Base-by-base conservation (phyloP, 2,113 vertebrate genomes). In the Bungarus multicinctus region DNA sequence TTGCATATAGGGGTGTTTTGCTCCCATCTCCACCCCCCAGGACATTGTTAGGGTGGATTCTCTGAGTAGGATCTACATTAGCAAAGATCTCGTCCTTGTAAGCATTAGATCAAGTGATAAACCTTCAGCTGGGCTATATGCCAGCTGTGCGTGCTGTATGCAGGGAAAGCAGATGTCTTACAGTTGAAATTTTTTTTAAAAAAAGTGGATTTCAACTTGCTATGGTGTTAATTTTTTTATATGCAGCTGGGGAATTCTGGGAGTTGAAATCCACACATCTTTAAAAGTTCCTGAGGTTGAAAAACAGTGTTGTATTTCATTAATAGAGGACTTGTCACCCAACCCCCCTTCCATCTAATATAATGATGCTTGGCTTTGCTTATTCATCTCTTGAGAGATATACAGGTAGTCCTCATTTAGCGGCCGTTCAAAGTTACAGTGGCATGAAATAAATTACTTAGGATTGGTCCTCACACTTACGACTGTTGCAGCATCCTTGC, bases 1-100 rank as follows among this genome's bases (percentile, higher is more conserved):
- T 81, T 39, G n/a, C 69, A 39, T 2, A 18, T 39, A 81, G 34
- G 69, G 69, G 69, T 39, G 39, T 6, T 81, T 81, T 81, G 64
- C 6, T 20, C 30, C 30, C 14, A 50, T 22, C 54, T 5, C 4
- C 54, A 18, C 54, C 60, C 8, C 25, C 58, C 89, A 95, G 94
- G 94, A 34, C 95, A 94, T 85, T 91, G 93, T 94, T 89, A 52
- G 64, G 14, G 64, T 74, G 64, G 64, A 74, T 74, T 74, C n/a
- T 74, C n/a, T 34, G n/a, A 34, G 64, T 74, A 34, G 64, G 64
- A 7, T 74, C 64, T 34, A 74, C n/a, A 74, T n/a, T 74, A 74
- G n/a, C 64, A 16, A 87, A 30, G 86, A 16, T 34, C 27, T 88
- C 30, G 6, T 53, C 20, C 50, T 55, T n/a, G 53, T 52, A 39